Evolutionary conservation across 2,797 vertebrate genomes (phyloP).

Genomic region (Pseudochaenichthys georgianus): DNA sequence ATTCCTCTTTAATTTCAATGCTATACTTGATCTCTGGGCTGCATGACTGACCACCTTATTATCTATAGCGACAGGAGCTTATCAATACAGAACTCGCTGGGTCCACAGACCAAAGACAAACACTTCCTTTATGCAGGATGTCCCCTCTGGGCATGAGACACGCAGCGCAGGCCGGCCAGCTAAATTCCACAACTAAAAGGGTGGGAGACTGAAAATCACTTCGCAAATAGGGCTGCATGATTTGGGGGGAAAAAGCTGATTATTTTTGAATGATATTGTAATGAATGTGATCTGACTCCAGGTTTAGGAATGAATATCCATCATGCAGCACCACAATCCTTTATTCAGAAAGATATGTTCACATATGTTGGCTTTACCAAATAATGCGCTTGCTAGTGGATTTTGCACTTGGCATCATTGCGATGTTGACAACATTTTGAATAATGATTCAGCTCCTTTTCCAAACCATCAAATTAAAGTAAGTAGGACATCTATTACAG

Average conservation of each 20-base stretch:
- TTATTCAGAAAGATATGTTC: too few species aligned
- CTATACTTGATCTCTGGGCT: constrained; percentile 92
- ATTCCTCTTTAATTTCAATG: constrained; percentile 90
- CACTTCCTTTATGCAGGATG: constrained; percentile 84
- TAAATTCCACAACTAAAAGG: constrained; percentile 65
- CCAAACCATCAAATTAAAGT: constrained; percentile 25
- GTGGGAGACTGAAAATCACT: constrained; percentile 55
- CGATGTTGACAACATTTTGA: too few species aligned
- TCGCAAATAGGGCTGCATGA: too few species aligned
- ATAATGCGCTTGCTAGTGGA: too few species aligned
- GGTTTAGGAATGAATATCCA: too few species aligned
- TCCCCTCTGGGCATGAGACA: constrained; percentile 79
- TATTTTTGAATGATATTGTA: too few species aligned
- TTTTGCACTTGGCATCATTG: too few species aligned
- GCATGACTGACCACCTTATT: constrained; percentile 94
- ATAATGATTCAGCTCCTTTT: background rate
- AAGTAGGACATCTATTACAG: background rate
- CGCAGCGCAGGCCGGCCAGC: constrained; percentile 76
- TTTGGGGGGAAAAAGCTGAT: too few species aligned
- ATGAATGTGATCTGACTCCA: too few species aligned
- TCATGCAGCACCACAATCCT: too few species aligned
- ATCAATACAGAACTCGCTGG: constrained; percentile 80
- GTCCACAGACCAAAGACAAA: constrained; percentile 89
- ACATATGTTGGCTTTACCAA: too few species aligned
- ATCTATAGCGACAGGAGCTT: constrained; percentile 88